A percentile compares a stretch with the other conserved stretches of the same genome.
These are phyloP conservation scores for Arctocebus calabarensis DNA, from an alignment of 2,797 vertebrate species.

Conservation along the genomic window DNA sequence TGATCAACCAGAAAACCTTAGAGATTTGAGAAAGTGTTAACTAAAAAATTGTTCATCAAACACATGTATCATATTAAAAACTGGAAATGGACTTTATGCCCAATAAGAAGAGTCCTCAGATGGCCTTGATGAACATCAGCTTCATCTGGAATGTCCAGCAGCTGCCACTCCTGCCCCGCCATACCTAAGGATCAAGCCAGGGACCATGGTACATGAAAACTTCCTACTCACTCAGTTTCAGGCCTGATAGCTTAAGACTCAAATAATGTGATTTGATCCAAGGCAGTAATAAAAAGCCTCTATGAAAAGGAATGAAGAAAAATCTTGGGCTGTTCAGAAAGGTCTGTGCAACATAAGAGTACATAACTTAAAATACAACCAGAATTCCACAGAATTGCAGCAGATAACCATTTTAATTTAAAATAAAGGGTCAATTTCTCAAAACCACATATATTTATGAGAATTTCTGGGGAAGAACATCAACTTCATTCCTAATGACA, in stretches of 20 bases:
- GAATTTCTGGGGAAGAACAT: neutral
- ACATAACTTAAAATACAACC: neutral
- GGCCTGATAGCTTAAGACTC: neutral
- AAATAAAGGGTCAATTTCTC: neutral
- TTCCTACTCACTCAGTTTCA: rapidly evolving
- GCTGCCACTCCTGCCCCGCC: no score
- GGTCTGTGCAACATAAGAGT: neutral
- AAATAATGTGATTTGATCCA: neutral
- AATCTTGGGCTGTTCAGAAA: neutral
- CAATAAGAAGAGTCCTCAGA: neutral
- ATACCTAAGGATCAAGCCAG: neutral
- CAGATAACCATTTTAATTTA: neutral
- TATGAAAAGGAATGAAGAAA: neutral
- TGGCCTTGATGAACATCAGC: neutral
- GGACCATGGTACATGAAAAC: rapidly evolving
- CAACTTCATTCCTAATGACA: neutral
- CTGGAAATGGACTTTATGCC: neutral
- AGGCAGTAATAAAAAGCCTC: neutral
- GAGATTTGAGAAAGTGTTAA: neutral
- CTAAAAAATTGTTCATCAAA: neutral
- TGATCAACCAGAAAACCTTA: neutral
- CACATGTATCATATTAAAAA: neutral
- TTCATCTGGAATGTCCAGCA: neutral
- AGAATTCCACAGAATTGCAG: neutral
- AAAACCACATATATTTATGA: neutral